Conservation (phyloP, 2,797 vertebrate genomes). For the Cyprinodon diabolis region DNA sequence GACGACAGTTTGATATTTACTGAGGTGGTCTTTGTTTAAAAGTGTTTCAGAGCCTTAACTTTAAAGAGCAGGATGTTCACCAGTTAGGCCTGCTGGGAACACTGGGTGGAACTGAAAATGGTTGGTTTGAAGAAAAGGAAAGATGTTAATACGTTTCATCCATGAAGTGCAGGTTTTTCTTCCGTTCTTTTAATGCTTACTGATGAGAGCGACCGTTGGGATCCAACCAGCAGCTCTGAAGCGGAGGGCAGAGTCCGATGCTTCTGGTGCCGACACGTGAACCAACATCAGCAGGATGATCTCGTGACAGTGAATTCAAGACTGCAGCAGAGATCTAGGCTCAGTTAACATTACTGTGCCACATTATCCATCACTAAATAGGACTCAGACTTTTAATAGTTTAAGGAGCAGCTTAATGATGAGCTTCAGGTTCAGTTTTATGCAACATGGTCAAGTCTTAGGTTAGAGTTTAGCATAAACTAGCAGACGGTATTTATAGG, state of each 20-base stretch:
- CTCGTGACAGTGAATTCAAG: background rate
- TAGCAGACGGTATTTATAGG: slow-evolving; percentile 52
- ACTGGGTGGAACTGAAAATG: background rate
- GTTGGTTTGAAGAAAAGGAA: too few species aligned
- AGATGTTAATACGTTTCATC: too few species aligned
- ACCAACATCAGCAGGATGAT: slow-evolving; percentile 3
- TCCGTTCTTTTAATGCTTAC: background rate
- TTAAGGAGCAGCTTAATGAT: slow-evolving; percentile 6
- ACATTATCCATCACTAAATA: slow-evolving; percentile 17
- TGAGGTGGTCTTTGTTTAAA: too few species aligned
- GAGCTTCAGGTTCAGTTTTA: slow-evolving; percentile 31
- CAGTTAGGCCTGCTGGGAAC: too few species aligned
- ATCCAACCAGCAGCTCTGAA: background rate
- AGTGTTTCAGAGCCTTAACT: too few species aligned
- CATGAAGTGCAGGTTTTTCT: background rate
- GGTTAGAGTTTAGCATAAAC: slow-evolving; percentile 41
- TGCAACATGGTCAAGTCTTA: slow-evolving; percentile 11
- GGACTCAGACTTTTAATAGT: slow-evolving; percentile 34
- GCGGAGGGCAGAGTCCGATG: background rate
- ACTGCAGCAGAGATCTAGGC: slow-evolving; percentile 5
- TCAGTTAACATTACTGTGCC: slow-evolving; percentile 10
- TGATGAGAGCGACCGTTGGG: slow-evolving; percentile 2
- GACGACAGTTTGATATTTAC: too few species aligned
- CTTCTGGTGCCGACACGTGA: background rate
- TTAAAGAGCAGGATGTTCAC: too few species aligned